These are phyloP conservation scores for Apteryx mantelli DNA, from an alignment of 2,113 vertebrate genomes.

Conservation along the genomic window DNA sequence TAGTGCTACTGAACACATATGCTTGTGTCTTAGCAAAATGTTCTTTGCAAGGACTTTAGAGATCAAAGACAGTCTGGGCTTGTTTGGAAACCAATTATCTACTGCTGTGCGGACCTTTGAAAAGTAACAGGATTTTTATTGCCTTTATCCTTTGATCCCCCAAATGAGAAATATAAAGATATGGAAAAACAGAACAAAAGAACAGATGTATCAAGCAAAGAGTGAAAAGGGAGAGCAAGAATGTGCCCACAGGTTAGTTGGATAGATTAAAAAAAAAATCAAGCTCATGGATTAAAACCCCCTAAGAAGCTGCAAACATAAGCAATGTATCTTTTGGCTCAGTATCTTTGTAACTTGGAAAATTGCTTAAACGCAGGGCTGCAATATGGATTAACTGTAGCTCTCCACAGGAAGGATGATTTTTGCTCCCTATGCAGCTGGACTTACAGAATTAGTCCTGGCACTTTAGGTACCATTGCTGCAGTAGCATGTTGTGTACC, in stretches of 20 bases:
- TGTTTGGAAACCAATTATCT: conserved; percentile 64
- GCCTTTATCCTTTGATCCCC: conserved; percentile 40
- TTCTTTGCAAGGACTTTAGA: conserved; percentile 3
- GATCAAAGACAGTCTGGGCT: conserved; percentile 42
- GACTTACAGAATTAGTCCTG: neutral
- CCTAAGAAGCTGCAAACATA: neutral
- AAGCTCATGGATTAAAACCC: neutral
- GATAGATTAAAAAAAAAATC: neutral
- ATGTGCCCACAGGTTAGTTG: neutral
- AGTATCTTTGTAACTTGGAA: neutral
- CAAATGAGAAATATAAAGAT: conserved; percentile 2
- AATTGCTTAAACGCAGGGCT: neutral
- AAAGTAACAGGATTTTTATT: conserved; percentile 52
- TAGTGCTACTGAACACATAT: neutral
- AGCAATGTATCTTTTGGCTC: neutral
- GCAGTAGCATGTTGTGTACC: neutral
- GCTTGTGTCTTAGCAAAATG: neutral
- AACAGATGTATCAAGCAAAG: neutral
- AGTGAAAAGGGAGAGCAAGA: neutral
- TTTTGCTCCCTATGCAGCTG: neutral
- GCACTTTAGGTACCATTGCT: neutral
- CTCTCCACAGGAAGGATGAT: neutral
- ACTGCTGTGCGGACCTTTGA: conserved; percentile 25
- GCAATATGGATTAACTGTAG: neutral
- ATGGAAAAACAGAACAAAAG: conserved; percentile 19